Percentiles rank a stretch among this genome's conserved stretches.
These are phyloP conservation scores for Drosophila gunungcola DNA, from an alignment of 1,140 invertebrate genomes.

Conservation along the genomic window DNA sequence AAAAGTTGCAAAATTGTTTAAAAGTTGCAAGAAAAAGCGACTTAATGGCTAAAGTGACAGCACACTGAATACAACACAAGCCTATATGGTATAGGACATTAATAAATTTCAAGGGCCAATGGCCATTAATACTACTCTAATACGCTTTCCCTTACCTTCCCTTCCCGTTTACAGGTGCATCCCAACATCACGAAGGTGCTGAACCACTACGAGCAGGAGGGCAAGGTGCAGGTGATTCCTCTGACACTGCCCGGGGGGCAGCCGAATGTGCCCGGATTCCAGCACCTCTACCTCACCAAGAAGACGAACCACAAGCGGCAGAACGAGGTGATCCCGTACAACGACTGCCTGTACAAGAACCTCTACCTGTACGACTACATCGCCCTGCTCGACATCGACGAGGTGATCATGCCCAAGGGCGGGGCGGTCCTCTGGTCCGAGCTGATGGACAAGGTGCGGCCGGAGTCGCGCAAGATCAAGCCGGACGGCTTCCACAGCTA, in stretches of 20 bases:
- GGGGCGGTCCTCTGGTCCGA: constrained; percentile 90
- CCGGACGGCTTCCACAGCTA: constrained; percentile 92
- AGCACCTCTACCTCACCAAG: constrained; percentile 95
- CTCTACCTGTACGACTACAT: constrained; percentile 96
- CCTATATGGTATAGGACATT: too few relatives aligned
- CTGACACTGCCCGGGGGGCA: constrained; percentile 95
- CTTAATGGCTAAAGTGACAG: too few relatives aligned
- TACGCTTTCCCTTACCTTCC: too few relatives aligned
- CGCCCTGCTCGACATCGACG: constrained; percentile 95
- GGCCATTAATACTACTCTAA: too few relatives aligned
- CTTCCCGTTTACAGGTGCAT: constrained; percentile 87
- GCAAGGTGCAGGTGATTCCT: constrained; percentile 93
- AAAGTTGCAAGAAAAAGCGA: too few relatives aligned
- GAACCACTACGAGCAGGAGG: constrained; percentile 90
- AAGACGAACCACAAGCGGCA: constrained; percentile 96
- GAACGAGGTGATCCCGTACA: constrained; percentile 98
- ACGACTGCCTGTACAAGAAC: constrained; percentile 97
- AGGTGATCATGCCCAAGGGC: constrained; percentile 96
- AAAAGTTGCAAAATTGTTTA: too few relatives aligned
- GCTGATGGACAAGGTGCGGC: constrained; percentile 91
- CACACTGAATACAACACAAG: too few relatives aligned
- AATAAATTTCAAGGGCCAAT: too few relatives aligned
- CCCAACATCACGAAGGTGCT: constrained; percentile 96
- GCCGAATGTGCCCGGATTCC: constrained; percentile 94
- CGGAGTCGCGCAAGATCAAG: constrained; percentile 88